A percentile compares a stretch with the other conserved stretches of the same genome.
Evolutionary conservation across 2,797 vertebrate genomes (phyloP).

Genomic region (Peromyscus melanophrys): DNA sequence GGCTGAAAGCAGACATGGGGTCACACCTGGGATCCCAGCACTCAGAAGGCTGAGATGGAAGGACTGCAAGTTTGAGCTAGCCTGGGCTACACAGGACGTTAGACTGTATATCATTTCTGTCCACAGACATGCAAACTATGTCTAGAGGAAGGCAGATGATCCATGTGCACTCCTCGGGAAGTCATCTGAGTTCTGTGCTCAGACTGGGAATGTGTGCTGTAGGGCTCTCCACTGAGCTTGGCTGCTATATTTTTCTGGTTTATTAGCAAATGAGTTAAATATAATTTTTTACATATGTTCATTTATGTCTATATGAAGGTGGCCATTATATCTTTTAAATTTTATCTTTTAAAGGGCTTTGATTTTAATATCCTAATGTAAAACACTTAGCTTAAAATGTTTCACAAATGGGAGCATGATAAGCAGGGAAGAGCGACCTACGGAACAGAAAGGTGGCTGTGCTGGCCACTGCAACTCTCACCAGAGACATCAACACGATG

Average conservation of each 20-base stretch:
- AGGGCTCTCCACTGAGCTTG: not conserved
- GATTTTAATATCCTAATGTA: constrained; percentile 30
- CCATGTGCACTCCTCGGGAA: not conserved
- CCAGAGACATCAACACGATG: not conserved
- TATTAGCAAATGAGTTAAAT: not conserved
- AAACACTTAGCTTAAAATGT: constrained; percentile 30
- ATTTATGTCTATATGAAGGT: not conserved
- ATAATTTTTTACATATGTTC: not conserved
- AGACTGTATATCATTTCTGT: not conserved
- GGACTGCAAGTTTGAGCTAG: not conserved
- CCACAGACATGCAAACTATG: not conserved
- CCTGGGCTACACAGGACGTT: not conserved
- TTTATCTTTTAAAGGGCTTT: constrained; percentile 45
- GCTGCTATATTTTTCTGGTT: not conserved
- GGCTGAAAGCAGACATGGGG: not conserved
- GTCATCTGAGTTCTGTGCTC: not conserved
- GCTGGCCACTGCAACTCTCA: not conserved
- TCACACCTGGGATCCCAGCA: not conserved
- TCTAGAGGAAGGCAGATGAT: not conserved
- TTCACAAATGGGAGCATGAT: not conserved
- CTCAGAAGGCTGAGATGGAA: not conserved
- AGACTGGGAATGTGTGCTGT: accelerated
- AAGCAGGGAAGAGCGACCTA: not conserved
- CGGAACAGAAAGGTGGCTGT: not conserved
- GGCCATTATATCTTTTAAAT: constrained; percentile 1